Base-by-base conservation (phyloP, 2,797 vertebrate species). In the Paedocypris micromegethes region DNA sequence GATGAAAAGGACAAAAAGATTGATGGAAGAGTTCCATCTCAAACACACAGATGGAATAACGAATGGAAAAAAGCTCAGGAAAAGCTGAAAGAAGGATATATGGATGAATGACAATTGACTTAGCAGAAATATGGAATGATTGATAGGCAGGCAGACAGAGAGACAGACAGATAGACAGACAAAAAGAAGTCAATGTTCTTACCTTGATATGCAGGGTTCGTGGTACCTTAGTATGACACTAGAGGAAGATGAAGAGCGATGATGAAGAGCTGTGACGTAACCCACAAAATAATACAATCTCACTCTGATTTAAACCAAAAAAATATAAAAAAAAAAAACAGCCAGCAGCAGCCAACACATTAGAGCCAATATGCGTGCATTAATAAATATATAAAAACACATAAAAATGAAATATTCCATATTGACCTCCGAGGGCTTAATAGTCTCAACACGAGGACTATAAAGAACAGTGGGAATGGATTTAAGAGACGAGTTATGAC, bases 241-340 rank as follows among this genome's bases (percentile, higher is more conserved):
- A 23, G 23, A 23, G 23, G 45, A 9, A n/a, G 40, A 7, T 62
- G 62, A 52, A 41, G 52, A 72, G 75, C 8, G 71, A 75, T 78
- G 85, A 81, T 66, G 76, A 83, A 84, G 82, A 76, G 72, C 77
- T 75, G 77, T 72, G 76, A 71, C 82, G 88, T 88, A 86, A 87
- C 80, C 84, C 83, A 74, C 70, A 64, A 84, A 83, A 85, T 84
- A 83, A 79, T 70, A 86, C 70, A 39, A 64, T 83, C 85, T 88
- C 82, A 83, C 82, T 80, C 23, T 23, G 23, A 23, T 23, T 23
- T 23, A 23, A 23, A 23, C 23, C 23, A 23, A 23, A 23, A 23
- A 23, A 23, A n/a, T n/a, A n/a, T n/a, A n/a, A n/a, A 23, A 23
- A 23, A 23, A 23, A 23, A 23, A 23, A 23, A 23, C 23, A 23